phyloP scores from a whole-genome alignment of 2,113 vertebrate genomes.

The Uropsilus gracilis region DNA sequence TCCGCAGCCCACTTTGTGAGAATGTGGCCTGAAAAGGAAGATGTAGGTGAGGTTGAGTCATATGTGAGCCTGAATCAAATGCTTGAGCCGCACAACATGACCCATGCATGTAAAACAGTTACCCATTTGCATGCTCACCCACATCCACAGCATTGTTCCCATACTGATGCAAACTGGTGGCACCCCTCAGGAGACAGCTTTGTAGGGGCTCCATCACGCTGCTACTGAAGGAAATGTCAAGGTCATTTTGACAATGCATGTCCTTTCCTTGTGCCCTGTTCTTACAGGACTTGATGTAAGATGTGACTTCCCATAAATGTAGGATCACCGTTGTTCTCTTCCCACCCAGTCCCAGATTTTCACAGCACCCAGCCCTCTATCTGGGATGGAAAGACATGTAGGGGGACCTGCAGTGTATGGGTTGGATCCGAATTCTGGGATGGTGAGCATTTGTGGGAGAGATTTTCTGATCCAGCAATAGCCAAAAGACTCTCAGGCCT shows the following conservation, averaged over 20 bases:
- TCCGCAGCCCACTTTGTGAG: background rate
- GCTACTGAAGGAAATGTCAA: background rate
- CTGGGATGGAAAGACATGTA: background rate
- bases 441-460: background rate
- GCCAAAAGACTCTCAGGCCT: background rate
- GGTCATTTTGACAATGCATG: background rate
- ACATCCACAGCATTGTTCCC: background rate
- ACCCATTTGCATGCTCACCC: background rate
- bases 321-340: background rate
- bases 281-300: background rate
- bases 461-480: background rate
- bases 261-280: background rate
- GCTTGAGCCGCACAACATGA: background rate
- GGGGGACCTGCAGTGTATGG: background rate
- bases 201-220: background rate
- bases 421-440: background rate
- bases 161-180: background rate
- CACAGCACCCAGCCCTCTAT: background rate
- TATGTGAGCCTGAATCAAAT: background rate
- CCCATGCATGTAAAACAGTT: background rate
- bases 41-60: no score
- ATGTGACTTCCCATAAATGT: background rate
- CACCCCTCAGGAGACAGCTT: background rate
- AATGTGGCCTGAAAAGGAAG: no score
- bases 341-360: background rate